Evolutionary conservation across 1,140 invertebrate genomes (phyloP).

Genomic region (Bombus fervidus): DNA sequence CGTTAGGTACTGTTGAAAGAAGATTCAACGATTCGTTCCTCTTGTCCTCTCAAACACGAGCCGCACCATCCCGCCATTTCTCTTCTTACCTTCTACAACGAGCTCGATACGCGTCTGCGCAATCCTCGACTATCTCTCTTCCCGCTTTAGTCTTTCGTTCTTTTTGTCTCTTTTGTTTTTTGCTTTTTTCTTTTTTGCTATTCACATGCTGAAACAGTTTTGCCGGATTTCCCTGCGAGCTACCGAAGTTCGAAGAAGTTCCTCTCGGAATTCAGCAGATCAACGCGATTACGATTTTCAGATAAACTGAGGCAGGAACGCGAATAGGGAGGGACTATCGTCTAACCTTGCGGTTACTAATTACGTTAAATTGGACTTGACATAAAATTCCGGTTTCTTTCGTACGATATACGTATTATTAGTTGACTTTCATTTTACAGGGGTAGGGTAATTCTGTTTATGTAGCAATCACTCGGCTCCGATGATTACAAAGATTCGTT

Average conservation of each 20-base stretch:
- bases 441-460: too few relatives aligned
- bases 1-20: conserved; percentile 44
- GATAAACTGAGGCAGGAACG: neutral
- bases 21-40: conserved; percentile 30
- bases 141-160: too few relatives aligned
- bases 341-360: neutral
- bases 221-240: neutral
- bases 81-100: neutral
- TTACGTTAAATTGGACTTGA: neutral
- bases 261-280: neutral
- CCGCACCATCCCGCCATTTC: conserved; percentile 7
- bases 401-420: too few relatives aligned
- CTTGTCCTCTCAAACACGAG: neutral
- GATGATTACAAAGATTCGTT: neutral
- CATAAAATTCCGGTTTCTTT: neutral
- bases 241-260: conserved; percentile 12
- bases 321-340: neutral
- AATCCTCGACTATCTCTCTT: neutral
- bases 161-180: too few relatives aligned
- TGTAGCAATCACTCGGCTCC: neutral
- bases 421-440: neutral
- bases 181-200: neutral
- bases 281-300: conserved; percentile 20
- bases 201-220: neutral
- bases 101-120: neutral